Conservation (phyloP, 2,113 vertebrate genomes). For the Misgurnus anguillicaudatus region DNA sequence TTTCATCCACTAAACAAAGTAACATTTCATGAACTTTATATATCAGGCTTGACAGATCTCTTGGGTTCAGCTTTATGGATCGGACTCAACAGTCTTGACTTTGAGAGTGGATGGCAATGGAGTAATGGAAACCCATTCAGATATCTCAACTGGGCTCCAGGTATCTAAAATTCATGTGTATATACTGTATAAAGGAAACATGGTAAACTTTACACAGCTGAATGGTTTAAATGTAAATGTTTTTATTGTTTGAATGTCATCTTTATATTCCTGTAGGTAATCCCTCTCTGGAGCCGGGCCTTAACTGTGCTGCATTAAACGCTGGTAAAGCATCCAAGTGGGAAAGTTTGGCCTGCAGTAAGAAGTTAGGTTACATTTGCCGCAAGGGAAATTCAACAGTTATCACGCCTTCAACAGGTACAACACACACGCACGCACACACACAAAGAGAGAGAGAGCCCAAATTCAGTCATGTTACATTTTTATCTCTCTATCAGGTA, state of each 20-base stretch:
- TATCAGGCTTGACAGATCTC: slow-evolving; percentile 76
- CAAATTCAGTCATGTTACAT: neutral
- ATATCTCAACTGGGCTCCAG: slow-evolving; percentile 95
- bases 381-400: slow-evolving; percentile 82
- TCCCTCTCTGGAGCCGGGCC: slow-evolving; percentile 85
- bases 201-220: neutral
- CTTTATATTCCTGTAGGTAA: slow-evolving; percentile 73
- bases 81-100: slow-evolving; percentile 90
- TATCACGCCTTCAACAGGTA: slow-evolving; percentile 56
- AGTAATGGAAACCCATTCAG: slow-evolving; percentile 85
- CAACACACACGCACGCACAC: slow-evolving; percentile 46
- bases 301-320: slow-evolving; percentile 85
- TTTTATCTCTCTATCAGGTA: slow-evolving; percentile 66
- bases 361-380: slow-evolving; percentile 92
- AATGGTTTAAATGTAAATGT: neutral
- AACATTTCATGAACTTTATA: neutral
- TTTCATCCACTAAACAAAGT: no score
- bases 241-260: neutral
- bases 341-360: slow-evolving; percentile 83
- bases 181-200: neutral
- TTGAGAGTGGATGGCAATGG: slow-evolving; percentile 92
- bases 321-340: slow-evolving; percentile 88
- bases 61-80: slow-evolving; percentile 85
- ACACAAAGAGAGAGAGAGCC: neutral
- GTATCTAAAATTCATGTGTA: slow-evolving; percentile 67